Evolutionary conservation across 2,888 invertebrate genomes (phyloP).

Genomic region (Cerastis rubricosa): DNA sequence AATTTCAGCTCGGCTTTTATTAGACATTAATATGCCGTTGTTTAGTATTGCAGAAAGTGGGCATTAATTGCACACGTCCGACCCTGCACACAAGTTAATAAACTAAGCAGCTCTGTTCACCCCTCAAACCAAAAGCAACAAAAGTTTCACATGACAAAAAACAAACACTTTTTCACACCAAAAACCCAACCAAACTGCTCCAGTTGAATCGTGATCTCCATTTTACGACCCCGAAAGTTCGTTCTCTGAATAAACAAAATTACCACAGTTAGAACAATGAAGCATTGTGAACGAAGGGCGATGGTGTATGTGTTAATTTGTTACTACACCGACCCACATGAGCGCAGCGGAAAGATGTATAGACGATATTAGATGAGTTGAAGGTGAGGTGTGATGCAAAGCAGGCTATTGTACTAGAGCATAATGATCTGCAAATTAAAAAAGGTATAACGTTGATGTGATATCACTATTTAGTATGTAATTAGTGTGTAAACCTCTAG

Average conservation of each 20-base stretch:
- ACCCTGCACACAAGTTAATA: no score
- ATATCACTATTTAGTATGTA: no score
- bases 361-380: slow-evolving; percentile 50
- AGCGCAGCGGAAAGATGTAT: slow-evolving; percentile 62
- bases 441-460: neutral
- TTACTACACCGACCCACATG: slow-evolving; percentile 70
- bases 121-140: neutral
- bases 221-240: slow-evolving; percentile 67
- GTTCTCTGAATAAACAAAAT: slow-evolving; percentile 67
- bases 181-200: slow-evolving; percentile 43
- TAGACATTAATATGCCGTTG: neutral
- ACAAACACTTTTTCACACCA: slow-evolving; percentile 8
- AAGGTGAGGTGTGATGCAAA: slow-evolving; percentile 41
- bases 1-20: neutral
- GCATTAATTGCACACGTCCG: neutral
- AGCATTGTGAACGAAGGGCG: slow-evolving; percentile 71
- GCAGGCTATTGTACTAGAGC: slow-evolving; percentile 8
- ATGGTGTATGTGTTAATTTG: slow-evolving; percentile 76
- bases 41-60: neutral
- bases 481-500: no score
- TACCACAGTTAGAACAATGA: slow-evolving; percentile 76
- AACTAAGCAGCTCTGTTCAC: neutral
- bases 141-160: neutral
- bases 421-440: neutral
- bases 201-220: slow-evolving; percentile 63